Base-by-base conservation (phyloP, 2,797 vertebrate genomes). In the Hyperoplus lanceolatus region DNA sequence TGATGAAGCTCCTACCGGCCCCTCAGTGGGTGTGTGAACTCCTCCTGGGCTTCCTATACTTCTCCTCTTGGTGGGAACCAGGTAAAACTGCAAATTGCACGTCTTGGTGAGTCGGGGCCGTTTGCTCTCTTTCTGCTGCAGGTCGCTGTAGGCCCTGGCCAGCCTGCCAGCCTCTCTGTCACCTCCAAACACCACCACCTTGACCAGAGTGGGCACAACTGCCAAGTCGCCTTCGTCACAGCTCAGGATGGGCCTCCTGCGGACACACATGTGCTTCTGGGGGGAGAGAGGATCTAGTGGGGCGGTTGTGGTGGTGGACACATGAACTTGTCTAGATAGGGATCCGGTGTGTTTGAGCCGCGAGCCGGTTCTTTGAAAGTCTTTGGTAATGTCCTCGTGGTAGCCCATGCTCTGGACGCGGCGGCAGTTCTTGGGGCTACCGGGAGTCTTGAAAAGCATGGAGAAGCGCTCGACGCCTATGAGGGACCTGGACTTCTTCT, bases 71-170 rank as follows among this genome's bases (percentile, higher is more conserved):
- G 96, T 94, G 0, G 98, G 98, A 10, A 99, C 81, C 0, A 98
- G 97, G 93, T 96, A 98, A 82, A 99, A 97, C 80, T 96, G 96
- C 69, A 99, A 94, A 84, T 94, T 97, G 94, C 97, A 99, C 65
- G 90, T 93, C 85, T 94, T 95, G 10, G 97, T 97, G 87, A 99
- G 95, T 18, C 92, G 85, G 0, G 97, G 96, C 71, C 91, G 94
- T 57, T 89, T 93, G 66, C 93, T 96, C 89, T 98, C 97, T 85
- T 94, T 95, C 59, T 93, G 92, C 94, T 96, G 96, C 81, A 99
- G 96, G 75, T 96, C 93, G 76, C 95, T 95, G 84, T 98, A 99
- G 0, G 98, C 98, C 36, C 98, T 93, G 4, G 98, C 97, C 74
- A 99, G 93, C 84, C 97, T 97, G 42, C 98, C 98, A 0, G 95